Base-by-base conservation (phyloP, 2,113 vertebrate species). In the Corythornis cristatus region DNA sequence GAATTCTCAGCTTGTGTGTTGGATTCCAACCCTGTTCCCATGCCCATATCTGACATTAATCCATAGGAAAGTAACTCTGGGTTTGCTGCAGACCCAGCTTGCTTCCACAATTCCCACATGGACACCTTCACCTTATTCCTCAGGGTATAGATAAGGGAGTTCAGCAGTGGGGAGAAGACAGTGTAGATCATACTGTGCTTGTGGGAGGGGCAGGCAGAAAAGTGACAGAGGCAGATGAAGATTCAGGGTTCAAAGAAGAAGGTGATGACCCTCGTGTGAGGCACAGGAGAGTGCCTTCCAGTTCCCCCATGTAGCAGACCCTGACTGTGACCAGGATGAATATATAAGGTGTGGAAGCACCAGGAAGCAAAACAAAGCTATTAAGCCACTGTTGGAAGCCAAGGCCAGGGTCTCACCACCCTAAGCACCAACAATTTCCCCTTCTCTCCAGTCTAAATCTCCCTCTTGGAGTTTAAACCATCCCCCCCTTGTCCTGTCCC, bases 311-410 rank as follows among this genome's bases (percentile, higher is more conserved):
- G 53, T 95, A 33, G 23, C 5, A 60, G 8, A 56, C 67, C 61
- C 56, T 45, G 23, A 97, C 2, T 3, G 89, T 90, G 68, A 46
- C 51, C 70, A 97, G 75, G 61, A 97, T 97, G 67, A 94, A 67
- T 0, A 0, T 12, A 15, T 97, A 97, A 26, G 97, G 97, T 22
- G 66, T 43, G 40, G 96, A n/a, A 97, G 83, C n/a, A 96, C 33
- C 18, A 97, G 35, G 89, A 97, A 97, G 74, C 94, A 96, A 31
- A 17, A 26, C 33, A 97, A 81, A n/a, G 86, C 94, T 15, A 97
- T 86, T 5, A 97, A 75, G 29, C 96, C 94, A 0, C 95, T 96
- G 79, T 95, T 97, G 92, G 90, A 95, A 46, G 79, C 88, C 74
- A 97, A 15, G 28, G 15, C 15, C 53, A 56, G 54, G 28, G 5